Conservation (phyloP, 2,113 vertebrate genomes). For the Paedocypris sp. region DNA sequence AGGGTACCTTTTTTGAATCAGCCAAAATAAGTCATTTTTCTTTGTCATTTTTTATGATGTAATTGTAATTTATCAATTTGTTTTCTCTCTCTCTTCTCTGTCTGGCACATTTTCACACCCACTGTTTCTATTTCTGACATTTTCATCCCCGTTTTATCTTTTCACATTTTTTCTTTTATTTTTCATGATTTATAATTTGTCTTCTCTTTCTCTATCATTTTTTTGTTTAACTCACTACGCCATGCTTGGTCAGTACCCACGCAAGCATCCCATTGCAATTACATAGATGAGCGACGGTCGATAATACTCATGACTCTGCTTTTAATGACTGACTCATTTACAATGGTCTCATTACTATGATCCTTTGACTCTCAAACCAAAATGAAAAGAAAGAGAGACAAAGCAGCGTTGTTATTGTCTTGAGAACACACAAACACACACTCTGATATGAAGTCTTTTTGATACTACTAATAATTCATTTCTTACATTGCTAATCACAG, state of each 20-base stretch:
- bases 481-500: not conserved
- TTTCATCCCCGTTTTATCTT: too few relatives aligned
- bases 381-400: not conserved
- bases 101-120: too few relatives aligned
- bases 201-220: not conserved
- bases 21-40: not conserved
- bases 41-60: too few relatives aligned
- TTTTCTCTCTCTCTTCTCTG: too few relatives aligned
- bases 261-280: not conserved
- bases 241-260: not conserved
- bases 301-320: constrained; percentile 11
- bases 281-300: not conserved
- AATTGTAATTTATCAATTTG: too few relatives aligned
- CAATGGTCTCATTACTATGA: constrained; percentile 1
- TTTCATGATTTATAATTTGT: too few relatives aligned
- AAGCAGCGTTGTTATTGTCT: not conserved
- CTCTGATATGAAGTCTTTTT: not conserved
- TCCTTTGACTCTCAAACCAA: not conserved
- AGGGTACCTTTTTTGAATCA: too few relatives aligned
- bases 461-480: not conserved
- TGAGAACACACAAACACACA: not conserved
- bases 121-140: too few relatives aligned
- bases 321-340: constrained; percentile 6
- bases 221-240: not conserved
- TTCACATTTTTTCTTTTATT: too few relatives aligned